These are phyloP conservation scores for Achatina immaculata DNA, from an alignment of 1,140 invertebrate species.

Conservation along the genomic window DNA sequence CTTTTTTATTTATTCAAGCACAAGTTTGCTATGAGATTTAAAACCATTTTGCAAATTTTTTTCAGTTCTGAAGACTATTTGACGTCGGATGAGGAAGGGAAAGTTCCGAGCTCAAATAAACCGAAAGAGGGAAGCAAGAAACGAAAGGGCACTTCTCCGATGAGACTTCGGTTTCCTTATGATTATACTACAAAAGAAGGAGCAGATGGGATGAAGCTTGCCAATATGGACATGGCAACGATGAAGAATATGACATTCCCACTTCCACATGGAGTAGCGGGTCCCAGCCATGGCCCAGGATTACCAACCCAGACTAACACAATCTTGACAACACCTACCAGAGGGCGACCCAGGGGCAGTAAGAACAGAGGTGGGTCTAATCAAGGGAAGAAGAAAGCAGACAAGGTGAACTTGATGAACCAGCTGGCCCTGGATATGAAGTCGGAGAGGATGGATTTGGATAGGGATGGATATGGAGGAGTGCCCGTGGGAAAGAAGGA, in stretches of 20 bases:
- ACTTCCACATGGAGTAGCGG: conserved; percentile 24
- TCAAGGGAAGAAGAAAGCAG: conserved; percentile 23
- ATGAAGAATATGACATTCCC: conserved; percentile 38
- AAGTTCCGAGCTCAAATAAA: conserved; percentile 17
- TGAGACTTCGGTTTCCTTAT: conserved; percentile 36
- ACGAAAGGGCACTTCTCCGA: conserved; percentile 35
- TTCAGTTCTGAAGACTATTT: conserved; percentile 37
- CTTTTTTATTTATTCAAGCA: too few relatives aligned
- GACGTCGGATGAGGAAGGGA: conserved; percentile 37
- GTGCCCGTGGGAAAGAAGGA: conserved; percentile 4
- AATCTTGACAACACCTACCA: conserved; percentile 18
- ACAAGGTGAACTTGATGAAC: conserved; percentile 14
- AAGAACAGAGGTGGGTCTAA: conserved; percentile 10
- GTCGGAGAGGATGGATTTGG: conserved; percentile 20
- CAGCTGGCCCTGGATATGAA: conserved; percentile 33
- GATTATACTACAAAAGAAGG: conserved; percentile 33
- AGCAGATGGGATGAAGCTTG: not conserved
- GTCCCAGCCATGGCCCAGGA: conserved; percentile 16
- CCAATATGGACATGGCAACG: conserved; percentile 6
- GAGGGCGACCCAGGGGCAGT: conserved; percentile 26
- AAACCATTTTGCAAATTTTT: too few relatives aligned
- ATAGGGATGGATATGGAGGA: conserved; percentile 31
- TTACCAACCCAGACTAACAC: conserved; percentile 13
- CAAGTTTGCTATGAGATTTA: too few relatives aligned
- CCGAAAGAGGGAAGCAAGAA: conserved; percentile 40